These are phyloP conservation scores for Apis laboriosa DNA, from an alignment of 1,140 invertebrate genomes.

Conservation along the genomic window DNA sequence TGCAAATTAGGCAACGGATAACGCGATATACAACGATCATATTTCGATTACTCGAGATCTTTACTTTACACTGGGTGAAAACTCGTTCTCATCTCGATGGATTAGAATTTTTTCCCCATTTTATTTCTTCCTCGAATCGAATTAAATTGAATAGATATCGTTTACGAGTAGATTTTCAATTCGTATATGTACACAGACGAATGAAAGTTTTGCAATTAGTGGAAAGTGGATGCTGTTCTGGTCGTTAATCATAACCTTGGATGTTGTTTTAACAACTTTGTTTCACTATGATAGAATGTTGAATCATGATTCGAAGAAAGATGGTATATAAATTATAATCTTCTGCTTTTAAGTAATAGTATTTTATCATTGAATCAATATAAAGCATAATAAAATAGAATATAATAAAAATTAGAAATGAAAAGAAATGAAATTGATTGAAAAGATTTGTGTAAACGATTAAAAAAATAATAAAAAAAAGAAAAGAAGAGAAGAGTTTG, in stretches of 20 bases:
- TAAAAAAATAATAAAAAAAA: no score
- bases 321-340: neutral
- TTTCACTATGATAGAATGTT: neutral
- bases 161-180: no score
- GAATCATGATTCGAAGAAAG: neutral
- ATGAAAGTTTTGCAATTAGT: conserved; percentile 29
- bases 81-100: no score
- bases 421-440: no score
- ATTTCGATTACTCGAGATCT: neutral
- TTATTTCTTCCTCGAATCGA: neutral
- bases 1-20: conserved; percentile 6
- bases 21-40: neutral
- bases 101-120: neutral
- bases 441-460: no score
- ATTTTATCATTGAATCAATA: no score
- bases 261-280: conserved; percentile 20
- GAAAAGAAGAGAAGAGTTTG: no score
- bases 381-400: no score
- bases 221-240: neutral
- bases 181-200: neutral
- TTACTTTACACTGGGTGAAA: neutral
- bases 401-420: no score
- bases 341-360: no score
- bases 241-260: neutral
- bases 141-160: neutral